Evolutionary conservation across 2,797 vertebrate species (phyloP), one percentile per base, ranked within the genome.

Genomic region (Leuciscus waleckii): DNA sequence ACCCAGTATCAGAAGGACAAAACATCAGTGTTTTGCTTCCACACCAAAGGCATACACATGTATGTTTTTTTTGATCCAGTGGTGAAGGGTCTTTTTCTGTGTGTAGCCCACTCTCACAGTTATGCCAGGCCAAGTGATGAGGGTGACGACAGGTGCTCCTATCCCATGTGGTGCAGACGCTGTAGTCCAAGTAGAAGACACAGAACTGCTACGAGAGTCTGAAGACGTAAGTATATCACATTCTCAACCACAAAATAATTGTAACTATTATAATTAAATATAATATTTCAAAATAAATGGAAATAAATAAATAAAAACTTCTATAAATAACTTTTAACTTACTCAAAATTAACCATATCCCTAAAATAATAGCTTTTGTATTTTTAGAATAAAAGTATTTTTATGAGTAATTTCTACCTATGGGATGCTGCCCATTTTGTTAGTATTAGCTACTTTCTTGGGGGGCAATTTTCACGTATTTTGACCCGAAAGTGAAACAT

Each of bases 51-150:
- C 51, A 1, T 29, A n/a, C 41, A 32, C 26, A 17, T 26, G 1
- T 49, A 23, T 26, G 29, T 54, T 26, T 8, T 61, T 63, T 65
- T 11, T 71, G 51, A 65, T 21, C 58, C 19, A 56, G 26, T 74
- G 61, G 81, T 11, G 82, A 43, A 85, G 3, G 75, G 37, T 88
- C 75, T 91, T 29, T 76, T 35, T 82, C 19, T 65, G 17, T 87
- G 35, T 87, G 68, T 91, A 99, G 98, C 98, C 98, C 63, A 98
- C 96, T 90, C 98, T 98, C 89, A 99, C 98, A 68, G 98, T 99
- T 91, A 99, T 99, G 98, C 98, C 98, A 37, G 98, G 98, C 87
- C 98, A 99, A 93, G 98, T 99, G 92, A 99, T 99, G 98, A 95
- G 98, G 39, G 98, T 99, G 90, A 99, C 98, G 78, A 99, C 98